Percentiles rank a stretch among this genome's conserved stretches.
Evolutionary conservation across 1,140 invertebrate species (phyloP).

Genomic region (Zophobas morio): DNA sequence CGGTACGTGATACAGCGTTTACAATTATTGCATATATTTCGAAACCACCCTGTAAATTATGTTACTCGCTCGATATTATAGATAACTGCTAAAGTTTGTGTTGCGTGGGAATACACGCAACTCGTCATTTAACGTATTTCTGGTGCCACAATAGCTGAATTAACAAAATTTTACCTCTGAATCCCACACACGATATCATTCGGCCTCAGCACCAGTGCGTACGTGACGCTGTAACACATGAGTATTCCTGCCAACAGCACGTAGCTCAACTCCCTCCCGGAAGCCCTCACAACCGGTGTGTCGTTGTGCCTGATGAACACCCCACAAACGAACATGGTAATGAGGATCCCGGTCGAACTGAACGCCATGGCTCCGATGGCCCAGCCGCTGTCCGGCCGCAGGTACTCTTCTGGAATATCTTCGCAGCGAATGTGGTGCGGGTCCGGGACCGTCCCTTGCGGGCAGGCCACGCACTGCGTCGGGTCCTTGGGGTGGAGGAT

Average conservation of each 20-base stretch:
- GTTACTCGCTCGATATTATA: too few species aligned
- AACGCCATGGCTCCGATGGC: constrained; percentile 92
- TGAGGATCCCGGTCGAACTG: constrained; percentile 82
- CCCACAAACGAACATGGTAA: constrained; percentile 79
- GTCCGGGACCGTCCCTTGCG: constrained; percentile 86
- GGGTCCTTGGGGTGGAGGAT: constrained; percentile 85
- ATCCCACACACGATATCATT: constrained; percentile 83
- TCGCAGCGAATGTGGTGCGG: constrained; percentile 80
- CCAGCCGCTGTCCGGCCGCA: constrained; percentile 85
- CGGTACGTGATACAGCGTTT: too few species aligned
- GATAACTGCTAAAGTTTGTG: too few species aligned
- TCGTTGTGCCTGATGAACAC: constrained; percentile 82
- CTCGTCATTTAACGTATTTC: background rate
- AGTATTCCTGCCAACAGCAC: constrained; percentile 90
- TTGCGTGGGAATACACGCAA: too few species aligned
- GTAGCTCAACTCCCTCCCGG: constrained; percentile 90
- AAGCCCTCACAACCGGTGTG: constrained; percentile 91
- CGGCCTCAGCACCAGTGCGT: constrained; percentile 84
- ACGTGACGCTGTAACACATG: constrained; percentile 91
- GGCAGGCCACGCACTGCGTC: constrained; percentile 87
- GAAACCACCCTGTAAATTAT: too few species aligned
- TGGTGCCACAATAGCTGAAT: background rate
- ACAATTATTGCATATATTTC: too few species aligned
- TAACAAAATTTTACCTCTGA: constrained; percentile 74
- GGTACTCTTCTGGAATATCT: constrained; percentile 87